Conservation (phyloP, 2,113 vertebrate genomes). For the Ciconia stormi region DNA sequence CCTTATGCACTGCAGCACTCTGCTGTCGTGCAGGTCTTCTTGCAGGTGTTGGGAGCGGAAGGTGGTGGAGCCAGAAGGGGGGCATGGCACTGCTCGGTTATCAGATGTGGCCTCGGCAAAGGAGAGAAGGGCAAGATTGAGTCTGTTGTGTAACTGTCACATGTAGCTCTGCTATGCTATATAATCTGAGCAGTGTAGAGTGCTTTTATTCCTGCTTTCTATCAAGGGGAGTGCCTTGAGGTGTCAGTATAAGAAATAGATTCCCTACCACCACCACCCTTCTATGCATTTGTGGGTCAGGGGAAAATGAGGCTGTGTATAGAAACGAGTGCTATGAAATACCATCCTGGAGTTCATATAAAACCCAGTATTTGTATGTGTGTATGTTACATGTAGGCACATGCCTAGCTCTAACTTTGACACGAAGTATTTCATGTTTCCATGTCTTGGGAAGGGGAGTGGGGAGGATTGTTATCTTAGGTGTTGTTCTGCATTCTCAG, state of each 20-base stretch:
- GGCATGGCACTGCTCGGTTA: neutral
- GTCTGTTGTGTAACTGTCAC: neutral
- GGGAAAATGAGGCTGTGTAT: fast-evolving
- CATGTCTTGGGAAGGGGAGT: neutral
- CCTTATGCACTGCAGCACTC: fast-evolving
- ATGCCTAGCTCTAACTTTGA: neutral
- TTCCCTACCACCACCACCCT: neutral
- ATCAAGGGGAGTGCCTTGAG: neutral
- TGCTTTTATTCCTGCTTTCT: neutral
- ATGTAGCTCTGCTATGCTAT: fast-evolving
- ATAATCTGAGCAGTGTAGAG: no score
- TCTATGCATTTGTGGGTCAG: fast-evolving
- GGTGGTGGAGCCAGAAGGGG: neutral
- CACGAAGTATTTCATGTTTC: neutral
- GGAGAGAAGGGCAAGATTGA: neutral
- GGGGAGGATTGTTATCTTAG: neutral
- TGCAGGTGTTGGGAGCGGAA: fast-evolving
- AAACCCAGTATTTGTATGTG: neutral
- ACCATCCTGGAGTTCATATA: neutral
- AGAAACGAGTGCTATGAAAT: neutral
- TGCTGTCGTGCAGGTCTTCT: neutral
- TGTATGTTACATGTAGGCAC: neutral
- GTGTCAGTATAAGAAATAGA: fast-evolving
- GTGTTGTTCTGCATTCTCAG: neutral
- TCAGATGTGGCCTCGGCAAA: fast-evolving